Evolutionary conservation across 2,113 vertebrate genomes (phyloP).

Genomic region (Campylorhamphus procurvoides): DNA sequence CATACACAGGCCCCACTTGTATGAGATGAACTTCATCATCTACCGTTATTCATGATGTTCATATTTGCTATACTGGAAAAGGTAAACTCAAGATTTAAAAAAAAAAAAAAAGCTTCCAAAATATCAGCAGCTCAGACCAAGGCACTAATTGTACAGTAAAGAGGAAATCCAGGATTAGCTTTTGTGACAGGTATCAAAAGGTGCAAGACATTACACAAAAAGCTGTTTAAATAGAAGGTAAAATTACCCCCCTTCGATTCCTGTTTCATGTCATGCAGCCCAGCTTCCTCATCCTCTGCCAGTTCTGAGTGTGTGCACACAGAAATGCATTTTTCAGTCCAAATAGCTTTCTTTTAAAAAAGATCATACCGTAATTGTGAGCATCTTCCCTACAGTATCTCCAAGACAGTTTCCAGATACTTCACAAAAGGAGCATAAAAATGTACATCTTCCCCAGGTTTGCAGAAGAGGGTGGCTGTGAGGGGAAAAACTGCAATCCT

Average conservation of each 20-base stretch:
- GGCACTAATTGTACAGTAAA: neutral
- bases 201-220: neutral
- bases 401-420: neutral
- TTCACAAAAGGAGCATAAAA: neutral
- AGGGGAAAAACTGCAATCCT: neutral
- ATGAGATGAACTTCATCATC: neutral
- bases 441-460: neutral
- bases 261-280: neutral
- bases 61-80: neutral
- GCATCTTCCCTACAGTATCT: neutral
- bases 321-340: neutral
- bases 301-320: neutral
- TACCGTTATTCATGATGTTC: neutral
- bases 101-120: neutral
- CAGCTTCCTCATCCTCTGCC: neutral
- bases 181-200: neutral
- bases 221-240: neutral
- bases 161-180: neutral
- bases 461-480: neutral
- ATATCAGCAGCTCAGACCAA: neutral
- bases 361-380: neutral
- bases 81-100: neutral
- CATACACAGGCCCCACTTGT: neutral
- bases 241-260: neutral
- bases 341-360: neutral